These are phyloP conservation scores for Samia ricini DNA, from an alignment of 1,140 invertebrate genomes.

Conservation along the genomic window DNA sequence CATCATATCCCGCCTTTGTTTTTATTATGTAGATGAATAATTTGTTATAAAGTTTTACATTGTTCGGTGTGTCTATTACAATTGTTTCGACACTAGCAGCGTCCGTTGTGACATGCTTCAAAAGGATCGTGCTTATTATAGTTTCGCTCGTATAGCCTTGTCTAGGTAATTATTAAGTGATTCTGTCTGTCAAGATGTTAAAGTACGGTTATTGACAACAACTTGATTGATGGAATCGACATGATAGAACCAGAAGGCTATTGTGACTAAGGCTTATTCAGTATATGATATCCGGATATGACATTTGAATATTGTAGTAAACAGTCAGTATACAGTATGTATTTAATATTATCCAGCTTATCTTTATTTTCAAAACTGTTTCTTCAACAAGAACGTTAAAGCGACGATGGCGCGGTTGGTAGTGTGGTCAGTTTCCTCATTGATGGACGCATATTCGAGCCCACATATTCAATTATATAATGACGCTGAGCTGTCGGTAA, in stretches of 20 bases:
- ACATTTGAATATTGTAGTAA: neutral
- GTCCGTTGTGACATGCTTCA: slow-evolving; percentile 57
- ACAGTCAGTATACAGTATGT: neutral
- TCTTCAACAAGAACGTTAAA: too few species aligned
- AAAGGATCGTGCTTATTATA: slow-evolving; percentile 42
- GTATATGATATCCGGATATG: neutral
- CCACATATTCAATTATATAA: too few species aligned
- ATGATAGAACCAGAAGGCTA: neutral
- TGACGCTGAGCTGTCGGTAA: too few species aligned
- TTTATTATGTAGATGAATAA: slow-evolving; percentile 54
- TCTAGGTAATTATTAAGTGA: slow-evolving; percentile 28
- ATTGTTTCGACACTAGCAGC: slow-evolving; percentile 64
- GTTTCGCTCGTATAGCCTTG: slow-evolving; percentile 42
- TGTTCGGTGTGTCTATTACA: slow-evolving; percentile 50
- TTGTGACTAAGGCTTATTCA: neutral
- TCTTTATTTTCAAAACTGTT: too few species aligned
- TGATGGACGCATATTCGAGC: too few species aligned
- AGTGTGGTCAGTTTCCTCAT: too few species aligned
- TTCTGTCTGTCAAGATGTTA: slow-evolving; percentile 20
- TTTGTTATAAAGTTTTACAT: slow-evolving; percentile 53
- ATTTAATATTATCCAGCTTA: too few species aligned
- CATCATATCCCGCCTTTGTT: slow-evolving; percentile 56
- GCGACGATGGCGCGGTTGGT: too few species aligned
- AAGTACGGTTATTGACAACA: neutral
- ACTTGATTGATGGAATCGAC: neutral